Percentiles rank a stretch among this genome's conserved stretches.
Evolutionary conservation across 2,113 vertebrate genomes (phyloP).

Genomic region (Rafetus swinhoei): DNA sequence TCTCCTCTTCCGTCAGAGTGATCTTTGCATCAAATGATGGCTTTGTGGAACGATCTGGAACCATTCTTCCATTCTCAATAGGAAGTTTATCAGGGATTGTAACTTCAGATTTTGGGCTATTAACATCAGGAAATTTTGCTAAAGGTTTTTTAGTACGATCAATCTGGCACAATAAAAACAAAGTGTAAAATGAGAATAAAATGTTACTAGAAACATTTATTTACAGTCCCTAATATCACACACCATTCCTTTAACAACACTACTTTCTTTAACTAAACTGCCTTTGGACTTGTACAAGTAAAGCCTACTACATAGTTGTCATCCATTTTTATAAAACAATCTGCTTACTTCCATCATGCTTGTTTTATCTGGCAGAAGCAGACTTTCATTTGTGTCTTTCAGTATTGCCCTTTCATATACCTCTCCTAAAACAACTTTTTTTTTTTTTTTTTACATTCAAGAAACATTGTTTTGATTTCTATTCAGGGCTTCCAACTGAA

Average conservation of each 20-base stretch:
- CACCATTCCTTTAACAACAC: neutral
- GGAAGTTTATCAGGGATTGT: constrained; percentile 70
- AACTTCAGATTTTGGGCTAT: constrained; percentile 74
- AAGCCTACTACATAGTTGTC: neutral
- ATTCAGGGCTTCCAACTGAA: neutral
- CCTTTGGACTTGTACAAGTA: neutral
- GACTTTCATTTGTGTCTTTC: neutral
- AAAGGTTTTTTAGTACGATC: constrained; percentile 94
- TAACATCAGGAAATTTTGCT: constrained; percentile 71
- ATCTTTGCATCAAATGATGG: constrained; percentile 65
- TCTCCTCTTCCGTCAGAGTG: constrained; percentile 85
- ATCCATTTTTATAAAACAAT: neutral
- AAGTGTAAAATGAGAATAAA: neutral
- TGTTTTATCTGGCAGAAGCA: neutral
- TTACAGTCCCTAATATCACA: neutral
- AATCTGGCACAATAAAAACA: constrained; percentile 79
- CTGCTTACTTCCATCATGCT: neutral
- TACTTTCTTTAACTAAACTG: neutral
- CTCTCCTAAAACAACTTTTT: neutral
- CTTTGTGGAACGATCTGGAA: constrained; percentile 91
- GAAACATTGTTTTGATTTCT: no score
- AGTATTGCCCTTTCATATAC: neutral
- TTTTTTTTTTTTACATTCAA: no score
- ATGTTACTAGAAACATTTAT: neutral
- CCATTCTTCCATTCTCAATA: constrained; percentile 75